A percentile compares a stretch with the other conserved stretches of the same genome.
These are phyloP conservation scores for Chrysolina oricalcia DNA, from an alignment of 2,888 invertebrate genomes.

Conservation along the genomic window DNA sequence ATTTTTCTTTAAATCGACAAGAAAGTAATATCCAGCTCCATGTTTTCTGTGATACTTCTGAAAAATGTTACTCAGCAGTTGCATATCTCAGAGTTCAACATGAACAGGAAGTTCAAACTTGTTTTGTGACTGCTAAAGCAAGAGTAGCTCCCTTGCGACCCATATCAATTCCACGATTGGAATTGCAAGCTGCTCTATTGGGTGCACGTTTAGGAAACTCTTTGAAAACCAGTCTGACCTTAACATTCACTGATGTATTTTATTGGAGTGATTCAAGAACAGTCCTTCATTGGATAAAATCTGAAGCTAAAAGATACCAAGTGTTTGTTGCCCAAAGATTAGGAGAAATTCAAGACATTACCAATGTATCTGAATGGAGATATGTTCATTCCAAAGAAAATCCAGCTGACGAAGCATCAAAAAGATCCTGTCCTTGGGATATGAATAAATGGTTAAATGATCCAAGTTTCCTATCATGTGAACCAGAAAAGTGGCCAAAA, in stretches of 20 bases:
- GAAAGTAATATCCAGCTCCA: conserved; percentile 22
- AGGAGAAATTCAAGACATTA: neutral
- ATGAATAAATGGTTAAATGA: no score
- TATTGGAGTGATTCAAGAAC: conserved; percentile 1
- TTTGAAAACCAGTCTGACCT: neutral
- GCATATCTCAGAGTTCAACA: conserved; percentile 18
- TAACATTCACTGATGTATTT: neutral
- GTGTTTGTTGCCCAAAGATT: neutral
- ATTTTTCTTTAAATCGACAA: no score
- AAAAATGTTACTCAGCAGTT: conserved; percentile 29
- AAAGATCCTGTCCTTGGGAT: neutral
- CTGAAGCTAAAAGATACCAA: no score
- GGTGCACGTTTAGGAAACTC: conserved; percentile 13
- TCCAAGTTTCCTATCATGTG: no score
- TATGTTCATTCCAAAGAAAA: neutral
- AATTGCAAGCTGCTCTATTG: conserved; percentile 32
- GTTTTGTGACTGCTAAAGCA: conserved; percentile 25
- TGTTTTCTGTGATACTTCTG: conserved; percentile 30
- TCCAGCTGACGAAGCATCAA: neutral
- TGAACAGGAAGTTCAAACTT: neutral
- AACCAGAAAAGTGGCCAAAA: no score
- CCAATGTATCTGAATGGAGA: neutral
- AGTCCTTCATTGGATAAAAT: no score
- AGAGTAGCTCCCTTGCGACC: conserved; percentile 32
- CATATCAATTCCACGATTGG: conserved; percentile 27